Conservation (phyloP, 2,113 vertebrate genomes). For the Marmota flaviventris region DNA sequence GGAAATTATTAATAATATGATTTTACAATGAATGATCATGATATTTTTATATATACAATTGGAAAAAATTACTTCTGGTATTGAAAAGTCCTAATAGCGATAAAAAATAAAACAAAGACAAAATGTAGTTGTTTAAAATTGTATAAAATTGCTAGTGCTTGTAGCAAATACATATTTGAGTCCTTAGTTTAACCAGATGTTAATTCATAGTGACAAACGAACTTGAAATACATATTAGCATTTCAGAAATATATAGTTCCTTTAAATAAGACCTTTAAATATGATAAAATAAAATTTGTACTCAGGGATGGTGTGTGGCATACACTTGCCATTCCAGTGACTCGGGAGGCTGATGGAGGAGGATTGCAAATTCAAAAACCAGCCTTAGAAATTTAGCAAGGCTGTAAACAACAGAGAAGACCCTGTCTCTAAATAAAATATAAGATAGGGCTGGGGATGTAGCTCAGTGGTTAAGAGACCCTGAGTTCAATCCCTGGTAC, state of each 20-base stretch:
- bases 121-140: not conserved
- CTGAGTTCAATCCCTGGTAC: no score
- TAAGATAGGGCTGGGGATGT: no score
- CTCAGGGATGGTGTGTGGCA: no score
- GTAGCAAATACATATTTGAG: not conserved
- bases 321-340: no score
- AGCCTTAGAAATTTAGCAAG: no score
- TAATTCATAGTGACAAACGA: slow-evolving; percentile 5
- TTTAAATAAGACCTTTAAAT: not conserved
- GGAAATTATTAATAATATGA: not conserved
- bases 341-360: no score
- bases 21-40: not conserved
- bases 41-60: not conserved
- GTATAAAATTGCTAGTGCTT: not conserved
- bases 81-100: not conserved
- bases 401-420: no score
- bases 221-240: not conserved
- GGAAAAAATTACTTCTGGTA: not conserved
- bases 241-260: not conserved
- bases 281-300: not conserved
- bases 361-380: no score
- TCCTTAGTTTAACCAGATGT: not conserved
- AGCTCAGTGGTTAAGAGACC: no score
- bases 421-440: no score
- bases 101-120: slow-evolving; percentile 30